Evolutionary conservation across 1,140 invertebrate species (phyloP).

Genomic region (Cydia splendana): DNA sequence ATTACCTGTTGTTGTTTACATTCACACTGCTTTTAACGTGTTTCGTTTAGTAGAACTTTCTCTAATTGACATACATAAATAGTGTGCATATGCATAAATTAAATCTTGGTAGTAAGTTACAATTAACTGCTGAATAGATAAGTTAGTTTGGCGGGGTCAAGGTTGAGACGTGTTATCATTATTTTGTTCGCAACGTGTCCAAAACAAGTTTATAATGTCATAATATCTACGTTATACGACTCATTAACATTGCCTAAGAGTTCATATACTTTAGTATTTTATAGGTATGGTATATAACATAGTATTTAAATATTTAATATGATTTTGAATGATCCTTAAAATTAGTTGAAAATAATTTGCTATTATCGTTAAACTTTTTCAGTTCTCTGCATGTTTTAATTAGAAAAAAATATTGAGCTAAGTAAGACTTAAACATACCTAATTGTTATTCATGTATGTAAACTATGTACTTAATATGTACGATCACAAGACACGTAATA

Average conservation of each 20-base stretch:
- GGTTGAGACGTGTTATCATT: constrained; percentile 16
- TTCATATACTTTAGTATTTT: not conserved
- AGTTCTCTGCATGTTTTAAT: not conserved
- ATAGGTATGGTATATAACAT: not conserved
- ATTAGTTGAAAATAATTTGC: not conserved
- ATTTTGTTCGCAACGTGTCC: constrained; percentile 10
- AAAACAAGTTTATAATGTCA: not conserved
- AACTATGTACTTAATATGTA: not conserved
- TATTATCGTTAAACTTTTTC: not conserved
- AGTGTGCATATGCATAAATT: not conserved
- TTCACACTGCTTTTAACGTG: not conserved
- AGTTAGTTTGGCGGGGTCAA: constrained; percentile 14
- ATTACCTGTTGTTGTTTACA: constrained; percentile 12
- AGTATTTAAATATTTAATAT: not conserved
- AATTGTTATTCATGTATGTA: not conserved
- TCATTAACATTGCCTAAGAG: not conserved
- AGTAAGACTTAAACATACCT: not conserved
- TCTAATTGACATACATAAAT: not conserved
- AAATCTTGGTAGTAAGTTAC: not conserved
- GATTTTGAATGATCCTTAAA: not conserved
- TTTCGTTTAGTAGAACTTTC: not conserved
- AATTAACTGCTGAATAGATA: constrained; percentile 18
- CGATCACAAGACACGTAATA: not conserved
- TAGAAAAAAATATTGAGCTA: not conserved
- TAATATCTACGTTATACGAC: not conserved